Evolutionary conservation across 2,113 vertebrate genomes (phyloP), one percentile per base, ranked within the genome.

Genomic region (Saguinus imperator): DNA sequence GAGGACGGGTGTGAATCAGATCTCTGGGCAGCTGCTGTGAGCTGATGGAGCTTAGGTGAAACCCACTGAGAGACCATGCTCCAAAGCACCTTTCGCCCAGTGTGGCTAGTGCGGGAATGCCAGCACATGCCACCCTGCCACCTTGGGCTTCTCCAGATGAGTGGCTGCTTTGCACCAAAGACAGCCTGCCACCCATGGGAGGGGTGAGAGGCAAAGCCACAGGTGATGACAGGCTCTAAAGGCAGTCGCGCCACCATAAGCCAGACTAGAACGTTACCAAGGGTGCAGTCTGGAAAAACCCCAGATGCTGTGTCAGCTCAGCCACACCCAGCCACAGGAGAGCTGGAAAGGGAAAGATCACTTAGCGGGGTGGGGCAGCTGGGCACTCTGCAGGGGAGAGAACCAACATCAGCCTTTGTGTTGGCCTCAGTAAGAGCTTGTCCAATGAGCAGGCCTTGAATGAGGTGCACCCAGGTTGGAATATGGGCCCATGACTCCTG

Each of bases 61-160:
- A 17, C 1, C 4, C 8, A 5, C 32, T 0, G 27, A 70, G 12
- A 11, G 25, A 35, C 23, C 43, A 3, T 0, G 4, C 45, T 5
- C 29, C 64, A 13, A 23, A 57, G 21, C 14, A 32, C 75, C 29
- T 75, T 10, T 40, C 9, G 3, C 23, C 68, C 25, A 8, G 43
- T 29, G 8, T 8, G 4, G 1, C 21, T 13, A 21, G 9, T 0
- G 0, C 10, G 43, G 88, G 57, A 29, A 50, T 2, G 1, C 45
- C 45, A 20, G 55, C 58, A 68, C 66, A 50, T 9, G 37, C 20
- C 27, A 0, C 21, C 13, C 57, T 5, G 43, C n/a, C 77, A 37
- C n/a, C 77, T 43, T 2, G 68, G 29, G 45, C 66, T 18, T 21
- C 21, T 32, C n/a, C 61, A 45, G 1, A 43, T 0, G 57, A 58